Base-by-base conservation (phyloP, 2,888 invertebrate species). In the Drosophila antonietae region DNA sequence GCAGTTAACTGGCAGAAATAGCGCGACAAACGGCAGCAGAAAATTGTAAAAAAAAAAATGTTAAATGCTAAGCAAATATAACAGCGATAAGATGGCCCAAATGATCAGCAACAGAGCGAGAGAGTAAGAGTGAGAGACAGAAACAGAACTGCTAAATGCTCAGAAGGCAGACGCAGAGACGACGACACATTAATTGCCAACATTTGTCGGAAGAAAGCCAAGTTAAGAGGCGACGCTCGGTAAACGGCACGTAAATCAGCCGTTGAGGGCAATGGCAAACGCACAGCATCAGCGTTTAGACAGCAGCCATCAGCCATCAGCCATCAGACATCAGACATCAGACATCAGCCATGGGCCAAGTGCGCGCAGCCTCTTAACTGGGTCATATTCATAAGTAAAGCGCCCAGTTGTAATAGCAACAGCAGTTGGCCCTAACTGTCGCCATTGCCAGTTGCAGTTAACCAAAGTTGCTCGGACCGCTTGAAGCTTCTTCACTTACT, bases 321-420 rank as follows among this genome's bases (percentile, higher is more conserved):
- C 35, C 43, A 55, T 8, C 20, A 18, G 20, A 9, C 20, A 12
- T 51, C 14, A 33, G 39, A 35, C 55, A 8, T 23, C 20, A 18
- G 20, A 9, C 20, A 12, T 51, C 14, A 33, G 39, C 41, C 55
- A 8, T 23, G 47, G 41, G 64, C 64, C 66, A 77, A 81, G 71
- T 82, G 65, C 73, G 65, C 73, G 68, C 78, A 59, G 75, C 63
- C 66, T 60, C 62, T 60, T 73, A 89, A 83, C 75, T 88, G 82
- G 88, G 89, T 88, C 88, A 86, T 79, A 88, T 86, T 82, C 78
- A 77, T 86, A 88, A 86, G 89, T 88, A 88, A 88, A 82, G 79
- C 89, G 76, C 82, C 73, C 49, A 37, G 41, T 37, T 51, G 55
- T 47, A 31, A n/a, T 6, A 10, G 28, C 31, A 49, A 10, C 58